These are phyloP conservation scores for Podarcis siculus DNA, from an alignment of 2,797 vertebrate species.

Conservation along the genomic window DNA sequence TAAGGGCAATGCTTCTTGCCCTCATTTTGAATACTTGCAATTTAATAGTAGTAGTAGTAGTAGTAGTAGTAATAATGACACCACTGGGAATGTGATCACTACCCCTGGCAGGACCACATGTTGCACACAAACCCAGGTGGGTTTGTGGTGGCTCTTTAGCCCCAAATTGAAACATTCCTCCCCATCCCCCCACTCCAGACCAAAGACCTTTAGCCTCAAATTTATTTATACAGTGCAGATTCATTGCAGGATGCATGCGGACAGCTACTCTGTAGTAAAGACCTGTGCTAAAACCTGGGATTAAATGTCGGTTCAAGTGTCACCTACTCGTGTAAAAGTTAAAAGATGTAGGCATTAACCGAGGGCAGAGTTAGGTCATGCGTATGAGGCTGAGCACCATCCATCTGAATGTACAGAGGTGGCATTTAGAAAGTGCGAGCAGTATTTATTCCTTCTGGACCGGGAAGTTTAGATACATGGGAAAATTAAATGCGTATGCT, in stretches of 20 bases:
- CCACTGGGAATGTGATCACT: too few relatives aligned
- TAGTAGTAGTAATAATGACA: too few relatives aligned
- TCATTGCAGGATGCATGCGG: not conserved
- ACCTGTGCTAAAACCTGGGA: not conserved
- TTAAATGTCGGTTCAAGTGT: not conserved
- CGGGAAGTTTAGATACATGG: not conserved
- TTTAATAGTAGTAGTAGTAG: not conserved
- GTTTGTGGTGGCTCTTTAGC: not conserved
- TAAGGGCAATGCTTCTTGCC: not conserved
- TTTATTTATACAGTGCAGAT: not conserved
- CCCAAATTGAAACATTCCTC: not conserved
- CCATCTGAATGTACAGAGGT: not conserved
- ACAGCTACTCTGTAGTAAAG: not conserved
- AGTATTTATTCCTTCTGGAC: not conserved
- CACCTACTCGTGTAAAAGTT: not conserved
- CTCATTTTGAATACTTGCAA: not conserved
- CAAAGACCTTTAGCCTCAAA: not conserved
- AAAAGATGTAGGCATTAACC: not conserved
- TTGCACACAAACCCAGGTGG: not conserved
- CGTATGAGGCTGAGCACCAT: not conserved
- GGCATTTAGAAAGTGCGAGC: not conserved
- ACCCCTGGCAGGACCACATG: not conserved
- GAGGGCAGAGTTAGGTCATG: not conserved
- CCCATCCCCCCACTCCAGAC: not conserved
- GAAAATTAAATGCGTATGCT: fast-evolving